phyloP scores from a whole-genome alignment of 2,113 vertebrate species.

The Felis chaus region DNA sequence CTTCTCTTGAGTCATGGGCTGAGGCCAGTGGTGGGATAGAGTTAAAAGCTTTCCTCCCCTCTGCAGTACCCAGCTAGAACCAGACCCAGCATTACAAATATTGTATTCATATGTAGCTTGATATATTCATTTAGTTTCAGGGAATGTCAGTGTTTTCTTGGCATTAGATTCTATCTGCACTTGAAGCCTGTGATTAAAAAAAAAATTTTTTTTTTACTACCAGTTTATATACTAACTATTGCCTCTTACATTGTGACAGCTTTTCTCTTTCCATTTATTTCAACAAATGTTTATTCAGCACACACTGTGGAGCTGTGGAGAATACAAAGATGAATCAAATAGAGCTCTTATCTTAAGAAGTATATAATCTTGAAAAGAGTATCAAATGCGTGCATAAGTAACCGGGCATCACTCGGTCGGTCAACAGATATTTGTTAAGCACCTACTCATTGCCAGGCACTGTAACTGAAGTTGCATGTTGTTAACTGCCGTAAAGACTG shows the following conservation, averaged over 20 bases:
- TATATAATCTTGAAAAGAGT: not conserved
- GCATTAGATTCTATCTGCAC: slow-evolving; percentile 38
- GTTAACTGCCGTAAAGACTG: not conserved
- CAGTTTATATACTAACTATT: slow-evolving; percentile 33
- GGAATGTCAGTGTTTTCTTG: slow-evolving; percentile 63
- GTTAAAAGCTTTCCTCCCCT: slow-evolving; percentile 57
- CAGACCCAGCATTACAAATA: slow-evolving; percentile 53
- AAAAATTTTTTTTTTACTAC: not conserved
- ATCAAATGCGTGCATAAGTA: not conserved
- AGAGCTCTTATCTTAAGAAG: not conserved
- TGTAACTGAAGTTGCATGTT: not conserved
- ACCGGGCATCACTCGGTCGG: not conserved
- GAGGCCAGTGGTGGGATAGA: slow-evolving; percentile 52
- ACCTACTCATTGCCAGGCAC: not conserved
- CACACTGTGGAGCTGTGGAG: not conserved
- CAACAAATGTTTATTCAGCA: not conserved
- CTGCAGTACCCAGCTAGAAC: slow-evolving; percentile 42
- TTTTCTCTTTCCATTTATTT: slow-evolving; percentile 40
- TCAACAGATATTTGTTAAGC: not conserved
- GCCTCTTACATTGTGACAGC: not conserved
- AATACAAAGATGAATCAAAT: slow-evolving; percentile 31
- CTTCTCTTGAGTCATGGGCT: slow-evolving; percentile 61
- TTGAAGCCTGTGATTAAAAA: slow-evolving; percentile 31
- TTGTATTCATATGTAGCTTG: slow-evolving; percentile 62
- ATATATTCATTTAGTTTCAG: slow-evolving; percentile 63